Base-by-base conservation (phyloP, 2,888 invertebrate genomes). In the Stenichneumon culpator region DNA sequence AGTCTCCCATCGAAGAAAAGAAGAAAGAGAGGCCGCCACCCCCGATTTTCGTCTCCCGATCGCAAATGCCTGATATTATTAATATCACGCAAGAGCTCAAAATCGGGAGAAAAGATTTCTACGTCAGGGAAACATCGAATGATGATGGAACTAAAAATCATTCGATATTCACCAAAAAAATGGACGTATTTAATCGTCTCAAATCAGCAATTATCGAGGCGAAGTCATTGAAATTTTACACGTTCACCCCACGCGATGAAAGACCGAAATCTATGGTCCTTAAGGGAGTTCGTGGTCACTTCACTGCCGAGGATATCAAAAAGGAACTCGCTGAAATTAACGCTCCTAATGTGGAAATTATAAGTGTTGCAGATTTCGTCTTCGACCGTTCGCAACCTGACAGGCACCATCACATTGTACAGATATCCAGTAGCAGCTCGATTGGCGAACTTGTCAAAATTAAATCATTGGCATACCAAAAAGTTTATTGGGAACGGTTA, bases 401-500 rank as follows among this genome's bases (percentile, higher is more conserved):
- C 1, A 67, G 11, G 25, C 14, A 39, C 9, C 47, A 81, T n/a
- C 69, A 67, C 25, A 16, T 83, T 1, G 44, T 83, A 16, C 80
- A 86, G 57, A 5, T 80, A 3, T 72, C 80, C 2, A 32, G 19
- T 28, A 63, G 6, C n/a, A 83, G 77, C 57, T 22, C 52, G 1
- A 25, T 50, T 7, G 5, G 52, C 0, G 68, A 86, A 4, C 72
- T 86, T 2, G 50, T 68, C 1, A 65, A 78, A n/a, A 39, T 77
- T 1, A 52, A 80, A 57, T 47, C 70, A 0, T 16, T 83, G 0
- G 69, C 52, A 1, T 80, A 83, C 19, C 83, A 84, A 36, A 44
- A 36, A 19, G n/a, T 84, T 6, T 57, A 39, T 19, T 84, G 79
- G 82, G 79, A 86, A 52, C n/a, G 25, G 11, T 54, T 86, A 0